Evolutionary conservation across 2,797 vertebrate genomes (phyloP), one percentile per base, ranked within the genome.

Genomic region (Chlorospingus flavigularis): DNA sequence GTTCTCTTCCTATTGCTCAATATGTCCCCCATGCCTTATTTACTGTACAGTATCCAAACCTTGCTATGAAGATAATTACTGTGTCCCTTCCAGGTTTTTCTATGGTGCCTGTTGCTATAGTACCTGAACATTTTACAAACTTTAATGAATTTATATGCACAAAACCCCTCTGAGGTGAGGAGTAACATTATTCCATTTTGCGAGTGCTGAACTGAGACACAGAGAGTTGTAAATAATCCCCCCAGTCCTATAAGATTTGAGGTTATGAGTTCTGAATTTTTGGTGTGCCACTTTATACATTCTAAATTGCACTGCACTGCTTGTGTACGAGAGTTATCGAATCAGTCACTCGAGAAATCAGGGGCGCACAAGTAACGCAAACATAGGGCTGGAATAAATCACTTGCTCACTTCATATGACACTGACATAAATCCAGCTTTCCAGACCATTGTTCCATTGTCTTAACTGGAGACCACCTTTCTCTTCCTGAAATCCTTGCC

Each of bases 21-120:
- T 90, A 91, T n/a, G 79, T 94, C 96, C 95, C 95, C 50, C 73
- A 91, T 94, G 96, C 57, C 93, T 94, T 96, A 95, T 94, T 95
- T 94, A 92, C 85, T 68, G 79, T 76, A 83, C 66, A 62, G 65
- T 77, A 88, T 91, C 76, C 90, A 94, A 92, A 94, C 50, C 85
- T 88, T 83, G 91, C 87, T 83, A 90, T 74, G 78, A 94, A 95
- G 90, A 72, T 92, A 95, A 96, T 96, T 83, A 77, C 76, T 94
- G 17, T 58, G 75, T 88, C 90, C 82, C 82, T 96, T 96, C 82
- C 91, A 96, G 85, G 82, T 94, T 96, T 94, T 95, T 74, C 51
- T 86, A 14, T 1, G 8, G 13, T 90, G 91, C 76, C 74, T 88
- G 91, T 94, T 96, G 87, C 96, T 93, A 92, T 85, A 94, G 93